These are phyloP conservation scores for Calameuta pallipes DNA, from an alignment of 2,888 invertebrate genomes.

Conservation along the genomic window DNA sequence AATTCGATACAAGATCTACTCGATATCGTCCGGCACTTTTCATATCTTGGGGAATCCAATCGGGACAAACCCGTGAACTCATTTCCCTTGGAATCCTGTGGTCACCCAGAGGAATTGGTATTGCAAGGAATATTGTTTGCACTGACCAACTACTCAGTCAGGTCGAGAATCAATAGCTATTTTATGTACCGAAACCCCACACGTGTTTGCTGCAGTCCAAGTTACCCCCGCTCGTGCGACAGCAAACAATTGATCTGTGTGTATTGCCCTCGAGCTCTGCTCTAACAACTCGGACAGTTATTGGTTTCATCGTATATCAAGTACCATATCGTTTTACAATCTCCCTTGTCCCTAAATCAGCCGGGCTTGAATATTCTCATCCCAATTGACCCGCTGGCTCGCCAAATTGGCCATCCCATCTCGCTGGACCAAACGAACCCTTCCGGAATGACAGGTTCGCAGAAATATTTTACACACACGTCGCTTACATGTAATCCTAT, in stretches of 20 bases:
- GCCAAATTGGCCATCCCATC: background rate
- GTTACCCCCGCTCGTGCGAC: conserved; percentile 14
- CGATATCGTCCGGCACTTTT: background rate
- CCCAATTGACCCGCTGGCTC: background rate
- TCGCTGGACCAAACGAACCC: background rate
- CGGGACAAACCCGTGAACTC: background rate
- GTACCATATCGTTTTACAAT: conserved; percentile 15
- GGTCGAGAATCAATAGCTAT: conserved; percentile 17
- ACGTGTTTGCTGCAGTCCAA: conserved; percentile 10
- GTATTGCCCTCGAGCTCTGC: conserved; percentile 14
- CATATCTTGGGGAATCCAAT: background rate
- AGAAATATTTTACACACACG: background rate
- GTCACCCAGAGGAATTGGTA: conserved; percentile 18
- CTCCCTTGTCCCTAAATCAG: conserved; percentile 6
- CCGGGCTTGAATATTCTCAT: conserved; percentile 6
- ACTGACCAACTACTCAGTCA: conserved; percentile 7
- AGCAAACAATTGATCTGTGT: conserved; percentile 16
- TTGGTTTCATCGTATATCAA: conserved; percentile 16
- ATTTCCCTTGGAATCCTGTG: background rate
- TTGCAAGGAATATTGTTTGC: conserved; percentile 24
- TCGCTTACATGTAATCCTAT: background rate
- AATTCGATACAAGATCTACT: background rate
- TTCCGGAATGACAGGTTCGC: background rate
- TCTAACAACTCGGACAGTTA: conserved; percentile 13
- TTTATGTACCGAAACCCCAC: conserved; percentile 8